Base-by-base conservation (phyloP, 2,888 invertebrate genomes). In the Acanthosoma haemorrhoidale region DNA sequence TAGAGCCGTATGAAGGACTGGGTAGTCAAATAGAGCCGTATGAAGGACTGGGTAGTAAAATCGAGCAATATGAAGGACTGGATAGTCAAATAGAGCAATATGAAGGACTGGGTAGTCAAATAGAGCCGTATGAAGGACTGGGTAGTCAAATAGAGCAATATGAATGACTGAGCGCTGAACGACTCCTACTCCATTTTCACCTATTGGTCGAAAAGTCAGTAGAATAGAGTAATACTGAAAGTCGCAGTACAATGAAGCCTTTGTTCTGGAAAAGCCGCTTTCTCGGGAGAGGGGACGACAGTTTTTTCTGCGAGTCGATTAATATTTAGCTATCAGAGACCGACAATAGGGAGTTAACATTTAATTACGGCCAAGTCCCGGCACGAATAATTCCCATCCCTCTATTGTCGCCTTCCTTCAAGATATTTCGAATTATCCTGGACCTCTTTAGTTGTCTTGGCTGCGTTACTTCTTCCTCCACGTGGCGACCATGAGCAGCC, bases 221-320 rank as follows among this genome's bases (percentile, higher is more conserved):
- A 38, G 38, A 11, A n/a, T n/a, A n/a, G 38, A 11, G 38, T 4
- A 38, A 38, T 38, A 21, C 58, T 5, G 9, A 58, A 25, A n/a
- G 21, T 25, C 21, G 4, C 51, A 8, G 21, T 6, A 3, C 58
- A 58, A 58, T 21, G 29, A 58, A 29, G 21, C 18, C 18, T 58
- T 58, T 58, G 58, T 58, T 58, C 58, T 58, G 25, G n/a, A 21
- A 58, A 58, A 58, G 21, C 58, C 58, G n/a, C 21, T 25, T 58
- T 58, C 9, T 5, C 2, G n/a, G 38, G 38, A 3, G 2, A n/a
- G 1, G 38, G 38, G 11, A 3, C 9, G n/a, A 25, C 58, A 58
- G 5, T 38, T 38, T 38, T 38, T 38, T 9, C 15, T 4, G 4
- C 3, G 18, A 25, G n/a, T 25, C 21, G 9, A 58, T 58, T 58